These are phyloP conservation scores for Zootermopsis nevadensis DNA, from an alignment of 2,888 invertebrate genomes.

Conservation along the genomic window DNA sequence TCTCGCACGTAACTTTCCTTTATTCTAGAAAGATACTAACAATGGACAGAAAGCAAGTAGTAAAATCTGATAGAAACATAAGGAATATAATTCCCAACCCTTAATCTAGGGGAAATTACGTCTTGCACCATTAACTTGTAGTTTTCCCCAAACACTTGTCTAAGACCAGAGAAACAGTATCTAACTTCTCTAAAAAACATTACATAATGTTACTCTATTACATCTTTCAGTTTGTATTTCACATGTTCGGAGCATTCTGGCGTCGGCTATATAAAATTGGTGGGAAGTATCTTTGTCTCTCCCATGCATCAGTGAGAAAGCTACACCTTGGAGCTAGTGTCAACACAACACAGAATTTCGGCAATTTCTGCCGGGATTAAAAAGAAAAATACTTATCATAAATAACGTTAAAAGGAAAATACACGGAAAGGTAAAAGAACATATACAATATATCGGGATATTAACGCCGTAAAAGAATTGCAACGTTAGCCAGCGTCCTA, in stretches of 20 bases:
- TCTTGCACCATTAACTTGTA: constrained; percentile 33
- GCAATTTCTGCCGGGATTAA: background rate
- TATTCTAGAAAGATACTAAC: constrained; percentile 36
- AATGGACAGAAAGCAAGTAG: constrained; percentile 41
- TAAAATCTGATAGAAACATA: constrained; percentile 41
- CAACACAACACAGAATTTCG: background rate
- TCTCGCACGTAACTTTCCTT: constrained; percentile 34
- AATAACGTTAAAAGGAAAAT: background rate
- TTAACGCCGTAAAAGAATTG: no score
- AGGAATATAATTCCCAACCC: constrained; percentile 31
- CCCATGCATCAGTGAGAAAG: background rate
- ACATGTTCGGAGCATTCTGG: background rate
- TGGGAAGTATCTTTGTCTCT: background rate
- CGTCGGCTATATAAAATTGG: background rate
- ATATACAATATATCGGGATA: no score
- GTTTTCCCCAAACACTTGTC: constrained; percentile 2
- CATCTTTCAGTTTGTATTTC: background rate
- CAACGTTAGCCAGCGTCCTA: no score
- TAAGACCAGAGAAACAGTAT: constrained; percentile 16
- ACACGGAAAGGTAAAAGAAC: background rate
- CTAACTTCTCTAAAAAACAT: constrained; percentile 1
- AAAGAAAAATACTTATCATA: background rate
- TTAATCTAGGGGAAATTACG: constrained; percentile 22
- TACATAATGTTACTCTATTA: background rate
- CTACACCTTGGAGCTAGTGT: constrained; percentile 23